Evolutionary conservation across 2,113 vertebrate species (phyloP), one percentile per base, ranked within the genome.

Genomic region (Carettochelys insculpta): DNA sequence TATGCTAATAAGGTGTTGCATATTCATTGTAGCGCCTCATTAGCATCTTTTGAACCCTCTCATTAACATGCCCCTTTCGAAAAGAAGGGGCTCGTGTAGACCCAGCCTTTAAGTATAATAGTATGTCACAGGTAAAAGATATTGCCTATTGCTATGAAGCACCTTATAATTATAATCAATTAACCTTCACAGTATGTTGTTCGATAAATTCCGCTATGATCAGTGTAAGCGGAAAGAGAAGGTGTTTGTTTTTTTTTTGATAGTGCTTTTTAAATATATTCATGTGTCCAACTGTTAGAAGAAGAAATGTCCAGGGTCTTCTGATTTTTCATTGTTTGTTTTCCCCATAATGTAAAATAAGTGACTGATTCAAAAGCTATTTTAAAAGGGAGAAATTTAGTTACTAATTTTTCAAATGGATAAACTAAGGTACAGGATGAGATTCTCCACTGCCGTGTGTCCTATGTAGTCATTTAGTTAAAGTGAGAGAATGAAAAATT

Each of bases 101-200:
- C n/a, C n/a, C n/a, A n/a, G n/a, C n/a, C n/a, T n/a, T n/a, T 82
- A 91, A 92, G 65, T 22, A 68, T 50, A 96, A 81, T 22, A 93
- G n/a, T 31, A 34, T 65, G 93, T 94, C 38, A 29, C 56, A 51
- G 53, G 50, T 83, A 56, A 73, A 86, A 93, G 38, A 77, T 51
- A 79, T 68, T 65, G 14, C 45, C 75, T 14, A 43, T 58, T 24
- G 86, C 34, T 65, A 5, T 71, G 38, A 91, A 92, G 27, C 20
- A 5, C 41, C 80, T 83, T 50, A 79, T 11, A 89, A 92, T 86
- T 52, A 77, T 3, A 24, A 88, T 88, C 89, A 65, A 27, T 73
- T 73, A 73, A 41, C 20, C 9, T 73, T 43, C 5, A 43, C 38
- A 73, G 81, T 41, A 81, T 85, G 5, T 4, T 5, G 27, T 50